Evolutionary conservation across 2,797 vertebrate genomes (phyloP).

Genomic region (Spondyliosoma cantharus): DNA sequence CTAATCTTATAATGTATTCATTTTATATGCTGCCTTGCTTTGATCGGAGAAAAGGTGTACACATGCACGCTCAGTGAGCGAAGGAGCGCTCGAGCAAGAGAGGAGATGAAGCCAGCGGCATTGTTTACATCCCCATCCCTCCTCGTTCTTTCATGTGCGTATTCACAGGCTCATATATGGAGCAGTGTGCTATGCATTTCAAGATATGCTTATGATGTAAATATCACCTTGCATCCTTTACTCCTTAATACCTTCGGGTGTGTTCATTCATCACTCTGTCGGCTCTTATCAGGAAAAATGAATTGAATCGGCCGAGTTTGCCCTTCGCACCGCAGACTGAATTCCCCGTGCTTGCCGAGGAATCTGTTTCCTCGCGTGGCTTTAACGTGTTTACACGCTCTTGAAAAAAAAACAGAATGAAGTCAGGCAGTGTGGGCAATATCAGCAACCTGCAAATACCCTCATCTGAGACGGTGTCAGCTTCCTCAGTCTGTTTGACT

Average conservation of each 20-base stretch:
- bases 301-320: slow-evolving; percentile 67
- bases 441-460: slow-evolving; percentile 23
- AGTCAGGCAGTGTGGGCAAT: slow-evolving; percentile 29
- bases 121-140: slow-evolving; percentile 38
- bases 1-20: not conserved
- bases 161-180: slow-evolving; percentile 24
- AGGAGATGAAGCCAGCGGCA: slow-evolving; percentile 23
- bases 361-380: slow-evolving; percentile 38
- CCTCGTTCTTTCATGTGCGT: slow-evolving; percentile 32
- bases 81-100: slow-evolving; percentile 4
- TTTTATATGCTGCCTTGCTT: slow-evolving; percentile 16
- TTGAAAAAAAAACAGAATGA: slow-evolving; percentile 64
- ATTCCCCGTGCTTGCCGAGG: slow-evolving; percentile 30
- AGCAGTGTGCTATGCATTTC: slow-evolving; percentile 58
- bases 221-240: slow-evolving; percentile 69
- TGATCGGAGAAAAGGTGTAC: slow-evolving; percentile 18
- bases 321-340: slow-evolving; percentile 56
- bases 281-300: slow-evolving; percentile 69
- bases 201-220: slow-evolving; percentile 75
- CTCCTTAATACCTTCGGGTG: slow-evolving; percentile 60
- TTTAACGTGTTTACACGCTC: slow-evolving; percentile 56
- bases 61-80: slow-evolving; percentile 4
- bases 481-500: slow-evolving; percentile 26
- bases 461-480: slow-evolving; percentile 13
- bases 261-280: slow-evolving; percentile 82